A percentile compares a stretch with the other conserved stretches of the same genome.
Evolutionary conservation across 2,113 vertebrate species (phyloP).

Genomic region (Haliaeetus leucogaster): DNA sequence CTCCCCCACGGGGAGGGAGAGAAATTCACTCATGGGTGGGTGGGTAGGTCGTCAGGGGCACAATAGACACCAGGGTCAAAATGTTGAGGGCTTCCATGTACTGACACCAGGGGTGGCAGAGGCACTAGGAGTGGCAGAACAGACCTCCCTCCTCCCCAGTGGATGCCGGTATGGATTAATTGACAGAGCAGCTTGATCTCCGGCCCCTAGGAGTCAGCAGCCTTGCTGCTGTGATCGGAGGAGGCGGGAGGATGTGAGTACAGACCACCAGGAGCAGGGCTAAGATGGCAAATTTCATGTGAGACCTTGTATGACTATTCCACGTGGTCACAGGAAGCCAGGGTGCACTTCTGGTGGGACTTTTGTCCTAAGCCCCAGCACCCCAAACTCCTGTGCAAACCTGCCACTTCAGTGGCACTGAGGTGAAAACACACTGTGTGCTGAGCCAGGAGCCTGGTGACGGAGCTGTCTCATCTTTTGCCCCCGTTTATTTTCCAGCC

Average conservation of each 20-base stretch:
- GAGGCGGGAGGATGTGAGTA: accelerated
- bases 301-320: neutral
- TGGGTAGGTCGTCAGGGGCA: accelerated
- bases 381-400: neutral
- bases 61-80: neutral
- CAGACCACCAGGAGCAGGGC: neutral
- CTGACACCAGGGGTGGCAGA: neutral
- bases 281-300: accelerated
- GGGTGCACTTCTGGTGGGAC: neutral
- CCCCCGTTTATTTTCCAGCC: neutral
- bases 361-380: neutral
- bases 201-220: neutral
- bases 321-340: neutral
- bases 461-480: accelerated
- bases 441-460: neutral
- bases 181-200: neutral
- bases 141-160: neutral
- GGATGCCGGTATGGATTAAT: no score
- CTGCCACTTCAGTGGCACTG: accelerated
- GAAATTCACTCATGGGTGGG: neutral
- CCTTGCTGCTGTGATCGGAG: neutral
- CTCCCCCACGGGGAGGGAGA: neutral
- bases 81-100: neutral
- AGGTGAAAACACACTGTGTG: accelerated
- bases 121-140: neutral